Evolutionary conservation across 2,113 vertebrate genomes (phyloP).

Genomic region (Pangasianodon hypophthalmus): DNA sequence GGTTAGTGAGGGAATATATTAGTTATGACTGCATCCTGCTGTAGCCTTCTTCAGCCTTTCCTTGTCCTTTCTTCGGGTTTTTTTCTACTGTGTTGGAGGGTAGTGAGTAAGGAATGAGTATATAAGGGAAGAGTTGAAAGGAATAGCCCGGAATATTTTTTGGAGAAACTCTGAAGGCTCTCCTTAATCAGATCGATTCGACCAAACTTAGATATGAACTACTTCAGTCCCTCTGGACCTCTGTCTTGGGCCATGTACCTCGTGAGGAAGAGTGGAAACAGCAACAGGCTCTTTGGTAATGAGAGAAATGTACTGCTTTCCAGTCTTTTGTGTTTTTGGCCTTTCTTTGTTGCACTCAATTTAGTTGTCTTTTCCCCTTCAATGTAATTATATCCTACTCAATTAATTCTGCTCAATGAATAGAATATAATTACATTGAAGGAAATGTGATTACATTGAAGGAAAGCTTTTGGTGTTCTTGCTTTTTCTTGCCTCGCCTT

Average conservation of each 20-base stretch:
- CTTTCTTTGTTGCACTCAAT: neutral
- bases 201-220: constrained; percentile 68
- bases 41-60: constrained; percentile 51
- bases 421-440: neutral
- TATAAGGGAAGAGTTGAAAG: constrained; percentile 28
- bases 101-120: constrained; percentile 16
- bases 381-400: neutral
- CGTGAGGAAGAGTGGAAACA: constrained; percentile 73
- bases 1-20: constrained; percentile 72
- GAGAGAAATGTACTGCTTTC: neutral
- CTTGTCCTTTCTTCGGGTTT: constrained; percentile 24
- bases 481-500: neutral
- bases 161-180: neutral
- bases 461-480: neutral
- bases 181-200: neutral
- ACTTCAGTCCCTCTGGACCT: constrained; percentile 64
- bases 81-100: neutral
- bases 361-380: neutral
- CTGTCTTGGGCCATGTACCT: constrained; percentile 79
- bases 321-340: neutral
- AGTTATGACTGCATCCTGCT: constrained; percentile 73
- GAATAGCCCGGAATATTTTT: neutral
- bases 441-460: neutral
- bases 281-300: constrained; percentile 68
- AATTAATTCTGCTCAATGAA: neutral